Evolutionary conservation across 1,140 invertebrate genomes (phyloP).

Genomic region (Sitobion miscanthi): DNA sequence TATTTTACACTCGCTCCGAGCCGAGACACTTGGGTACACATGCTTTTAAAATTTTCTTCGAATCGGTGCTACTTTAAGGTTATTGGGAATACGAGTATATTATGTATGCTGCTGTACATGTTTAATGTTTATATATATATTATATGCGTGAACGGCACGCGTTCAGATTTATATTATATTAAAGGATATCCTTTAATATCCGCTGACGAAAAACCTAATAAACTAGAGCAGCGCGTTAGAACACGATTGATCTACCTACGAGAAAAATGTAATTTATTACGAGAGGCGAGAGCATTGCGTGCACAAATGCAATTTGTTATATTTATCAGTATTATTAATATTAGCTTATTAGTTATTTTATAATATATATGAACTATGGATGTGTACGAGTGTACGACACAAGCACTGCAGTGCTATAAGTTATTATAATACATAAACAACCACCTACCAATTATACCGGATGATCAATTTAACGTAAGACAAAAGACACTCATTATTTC

Average conservation of each 20-base stretch:
- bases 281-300: neutral
- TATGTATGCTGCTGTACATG: neutral
- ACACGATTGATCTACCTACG: neutral
- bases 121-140: neutral
- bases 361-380: no score
- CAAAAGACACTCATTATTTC: no score
- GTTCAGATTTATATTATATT: neutral
- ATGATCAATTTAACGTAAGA: no score
- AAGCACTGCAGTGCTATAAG: no score
- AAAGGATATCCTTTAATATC: neutral
- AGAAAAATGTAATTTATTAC: neutral
- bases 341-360: no score
- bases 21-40: neutral
- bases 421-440: no score
- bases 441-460: no score
- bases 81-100: neutral
- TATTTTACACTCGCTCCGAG: neutral
- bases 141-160: neutral
- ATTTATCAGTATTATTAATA: no score
- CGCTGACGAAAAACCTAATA: neutral
- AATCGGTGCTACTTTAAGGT: neutral
- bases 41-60: slow-evolving; percentile 5
- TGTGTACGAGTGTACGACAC: no score
- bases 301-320: neutral
- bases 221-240: neutral